These are phyloP conservation scores for Graptemys geographica DNA, from an alignment of 2,797 vertebrate species.

Conservation along the genomic window DNA sequence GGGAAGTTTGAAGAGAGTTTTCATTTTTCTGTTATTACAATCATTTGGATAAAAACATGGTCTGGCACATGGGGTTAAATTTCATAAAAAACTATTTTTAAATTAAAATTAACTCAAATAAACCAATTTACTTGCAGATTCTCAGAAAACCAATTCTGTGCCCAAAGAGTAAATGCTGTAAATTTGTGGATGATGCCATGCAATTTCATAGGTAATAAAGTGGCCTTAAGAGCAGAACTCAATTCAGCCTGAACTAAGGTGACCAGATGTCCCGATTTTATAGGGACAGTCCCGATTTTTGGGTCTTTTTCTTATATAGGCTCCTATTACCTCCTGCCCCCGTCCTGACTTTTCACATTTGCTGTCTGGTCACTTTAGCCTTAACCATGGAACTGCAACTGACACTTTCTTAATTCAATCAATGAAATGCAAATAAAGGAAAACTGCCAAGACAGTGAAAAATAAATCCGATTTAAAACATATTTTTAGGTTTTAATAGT, in stretches of 20 bases:
- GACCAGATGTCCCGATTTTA: no score
- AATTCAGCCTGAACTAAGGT: neutral
- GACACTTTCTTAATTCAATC: neutral
- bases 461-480: neutral
- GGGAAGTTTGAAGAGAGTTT: neutral
- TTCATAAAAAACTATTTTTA: neutral
- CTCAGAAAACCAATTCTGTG: neutral
- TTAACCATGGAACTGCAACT: neutral
- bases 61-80: neutral
- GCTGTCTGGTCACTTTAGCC: no score
- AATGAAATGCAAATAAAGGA: neutral
- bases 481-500: neutral
- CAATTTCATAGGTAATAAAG: neutral
- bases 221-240: neutral
- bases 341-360: no score
- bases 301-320: no score
- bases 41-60: neutral
- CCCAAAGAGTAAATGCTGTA: neutral
- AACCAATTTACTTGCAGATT: neutral
- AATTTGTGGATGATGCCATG: neutral
- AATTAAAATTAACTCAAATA: neutral
- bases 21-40: neutral
- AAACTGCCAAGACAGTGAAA: neutral
- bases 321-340: no score
- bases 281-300: no score